Base-by-base conservation (phyloP, 2,113 vertebrate genomes). In the Calypte anna region DNA sequence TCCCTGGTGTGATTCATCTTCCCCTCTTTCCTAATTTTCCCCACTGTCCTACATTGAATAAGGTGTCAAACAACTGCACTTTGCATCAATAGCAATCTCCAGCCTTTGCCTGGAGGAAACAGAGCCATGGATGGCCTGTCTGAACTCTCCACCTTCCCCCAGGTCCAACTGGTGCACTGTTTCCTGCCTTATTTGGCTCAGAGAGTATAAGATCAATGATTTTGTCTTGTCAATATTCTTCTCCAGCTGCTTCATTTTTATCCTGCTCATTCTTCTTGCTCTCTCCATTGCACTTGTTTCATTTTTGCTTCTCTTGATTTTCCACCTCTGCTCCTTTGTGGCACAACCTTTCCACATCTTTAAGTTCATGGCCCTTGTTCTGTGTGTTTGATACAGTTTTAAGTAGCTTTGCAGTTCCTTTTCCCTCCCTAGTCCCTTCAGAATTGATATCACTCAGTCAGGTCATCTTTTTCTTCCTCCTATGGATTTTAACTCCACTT, bases 301-400 rank as follows among this genome's bases (percentile, higher is more conserved):
- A 74, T 78, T 90, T 95, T 89, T 88, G 6, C 72, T 89, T 64
- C 55, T 68, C 78, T 94, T 83, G 77, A 81, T 94, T 94, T 94
- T 94, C 72, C 31, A 70, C 33, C 30, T 91, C 78, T 55, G 43
- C 72, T 94, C 92, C 88, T 95, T 48, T 79, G 94, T 85, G 92
- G 75, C 68, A 59, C 73, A 91, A 63, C 74, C 55, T 95, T 95
- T 94, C 84, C 53, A 75, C 63, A 86, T 82, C 66, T 88, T 89
- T 77, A 84, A 96, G 79, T 93, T 95, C 74, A 27, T 31, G 88
- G 74, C 79, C 90, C 33, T 80, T 14, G 23, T 91, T 84, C 82
- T 79, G 64, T 91, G 73, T 81, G 82, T 90, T 91, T 93, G 93
- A 94, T 95, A 86, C 18, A 63, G 73, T 79, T 89, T 91, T 82